Base-by-base conservation (phyloP, 1,140 invertebrate genomes). In the Plectrocnemia conspersa region DNA sequence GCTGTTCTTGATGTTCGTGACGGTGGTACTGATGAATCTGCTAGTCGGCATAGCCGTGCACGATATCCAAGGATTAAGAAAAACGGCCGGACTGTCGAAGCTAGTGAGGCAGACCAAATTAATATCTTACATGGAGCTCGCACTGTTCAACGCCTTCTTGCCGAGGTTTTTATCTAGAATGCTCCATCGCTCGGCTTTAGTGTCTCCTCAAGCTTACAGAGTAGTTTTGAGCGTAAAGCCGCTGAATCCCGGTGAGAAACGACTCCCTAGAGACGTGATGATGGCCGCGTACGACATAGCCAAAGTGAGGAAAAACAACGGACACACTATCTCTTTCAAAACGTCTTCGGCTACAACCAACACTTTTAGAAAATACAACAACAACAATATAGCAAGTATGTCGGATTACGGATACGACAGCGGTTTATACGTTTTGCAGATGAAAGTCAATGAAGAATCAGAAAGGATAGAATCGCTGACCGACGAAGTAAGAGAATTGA, bases 1-100 rank as follows among this genome's bases (percentile, higher is more conserved):
- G 10, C 64, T 87, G 1, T 89, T 89, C 61, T 65, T 89, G 0
- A 68, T 89, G 7, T 85, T 89, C 58, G 85, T 89, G 1, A 87
- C 86, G 3, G 86, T 90, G 11, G 85, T 89, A 6, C 67, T 90
- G 18, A 90, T 89, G 86, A 89, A 89, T 70, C 68, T 90, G 0
- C 64, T 90, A 0, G 83, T 90, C 10, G 87, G 86, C 61, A 86
- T 89, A 52, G 86, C 87, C 0, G 87, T 89, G 0, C 83, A 86
- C 53, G 86, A 89, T 66, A 89, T 89, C 42, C 85, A 88, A 59
- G 83, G 85, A 0, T 68, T 88, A 0, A 83, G 86, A 56, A 87
- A 86, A 69, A 87, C 85, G 0, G 86, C 85, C 0, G 85, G 83
- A 0, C 67, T 88, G 1, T 84, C 84, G 0, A 85, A 87, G 63